Base-by-base conservation (phyloP, 1,140 invertebrate genomes). In the Calliphora vicina region DNA sequence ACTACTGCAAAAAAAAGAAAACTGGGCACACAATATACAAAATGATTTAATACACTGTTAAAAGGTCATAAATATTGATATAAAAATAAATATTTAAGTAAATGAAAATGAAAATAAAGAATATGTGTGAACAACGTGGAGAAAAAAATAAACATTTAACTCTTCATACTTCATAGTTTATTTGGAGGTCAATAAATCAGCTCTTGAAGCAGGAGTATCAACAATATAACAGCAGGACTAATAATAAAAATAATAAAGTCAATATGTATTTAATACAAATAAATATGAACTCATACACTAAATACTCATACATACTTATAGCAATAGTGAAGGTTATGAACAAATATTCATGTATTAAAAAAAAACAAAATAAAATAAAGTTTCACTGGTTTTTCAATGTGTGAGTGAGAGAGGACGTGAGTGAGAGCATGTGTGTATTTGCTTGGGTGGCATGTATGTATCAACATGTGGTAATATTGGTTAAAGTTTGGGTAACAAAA, bases 171-270 rank as follows among this genome's bases (percentile, higher is more conserved):
- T n/a, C n/a, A n/a, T n/a, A n/a, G 20, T 35, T 35, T 35, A 35
- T 76, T 76, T 76, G 27, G 73, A 76, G 73, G 73, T 76, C 73
- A 76, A 76, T 76, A 76, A 76, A 76, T 76, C 73, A 76, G 20
- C 73, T 35, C 29, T 76, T 76, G 15, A 20, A 76, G 35, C 35
- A 35, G 35, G 35, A 76, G 10, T 20, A 76, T 35, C 35, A 35
- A 76, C 27, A 42, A 42, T 20, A 35, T 42, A 76, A 76, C 29
- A 35, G 8, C 25, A 35, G 8, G 8, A 76, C 73, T 42, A 76
- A 76, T 42, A 27, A 76, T 76, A 76, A 76, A 17, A 76, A 76
- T 76, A 76, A 76, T 20, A 76, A 76, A 43, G 73, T 76, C 17
- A 76, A 76, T 76, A 76, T 76, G 50, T 57, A 57, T 57, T 57